Evolutionary conservation across 2,113 vertebrate genomes (phyloP).

Genomic region (Zosterops pallidus): DNA sequence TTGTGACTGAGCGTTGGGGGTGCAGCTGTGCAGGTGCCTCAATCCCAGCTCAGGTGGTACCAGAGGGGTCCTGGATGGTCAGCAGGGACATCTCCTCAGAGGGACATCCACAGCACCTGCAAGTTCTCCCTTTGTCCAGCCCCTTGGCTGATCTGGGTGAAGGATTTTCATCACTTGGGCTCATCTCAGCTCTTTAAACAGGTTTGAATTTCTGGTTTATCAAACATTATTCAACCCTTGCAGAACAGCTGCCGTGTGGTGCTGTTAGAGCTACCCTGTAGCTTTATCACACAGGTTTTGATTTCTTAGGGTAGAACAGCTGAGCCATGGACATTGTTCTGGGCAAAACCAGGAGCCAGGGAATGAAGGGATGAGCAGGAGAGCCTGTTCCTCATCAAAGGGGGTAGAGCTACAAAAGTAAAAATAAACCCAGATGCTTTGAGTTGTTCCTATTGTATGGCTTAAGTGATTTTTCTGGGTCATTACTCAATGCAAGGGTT

Average conservation of each 20-base stretch:
- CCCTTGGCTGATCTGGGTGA: not conserved
- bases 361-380: not conserved
- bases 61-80: not conserved
- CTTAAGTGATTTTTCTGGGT: conserved; percentile 66
- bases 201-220: not conserved
- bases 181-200: not conserved
- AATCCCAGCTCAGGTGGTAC: not conserved
- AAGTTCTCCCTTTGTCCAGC: not conserved
- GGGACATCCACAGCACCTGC: accelerated
- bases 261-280: not conserved
- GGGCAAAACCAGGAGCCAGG: not conserved
- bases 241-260: not conserved
- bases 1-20: not conserved
- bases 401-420: conserved; percentile 2
- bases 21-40: not conserved
- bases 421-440: conserved; percentile 40
- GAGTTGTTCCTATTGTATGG: conserved; percentile 2
- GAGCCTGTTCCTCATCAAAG: not conserved
- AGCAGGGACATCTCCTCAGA: not conserved
- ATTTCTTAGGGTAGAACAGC: not conserved
- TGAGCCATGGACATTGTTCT: not conserved
- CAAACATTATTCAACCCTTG: not conserved
- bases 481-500: conserved; percentile 10
- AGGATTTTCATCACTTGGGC: not conserved
- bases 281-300: not conserved